Evolutionary conservation across 2,113 vertebrate genomes (phyloP).

Genomic region (Gambusia affinis): DNA sequence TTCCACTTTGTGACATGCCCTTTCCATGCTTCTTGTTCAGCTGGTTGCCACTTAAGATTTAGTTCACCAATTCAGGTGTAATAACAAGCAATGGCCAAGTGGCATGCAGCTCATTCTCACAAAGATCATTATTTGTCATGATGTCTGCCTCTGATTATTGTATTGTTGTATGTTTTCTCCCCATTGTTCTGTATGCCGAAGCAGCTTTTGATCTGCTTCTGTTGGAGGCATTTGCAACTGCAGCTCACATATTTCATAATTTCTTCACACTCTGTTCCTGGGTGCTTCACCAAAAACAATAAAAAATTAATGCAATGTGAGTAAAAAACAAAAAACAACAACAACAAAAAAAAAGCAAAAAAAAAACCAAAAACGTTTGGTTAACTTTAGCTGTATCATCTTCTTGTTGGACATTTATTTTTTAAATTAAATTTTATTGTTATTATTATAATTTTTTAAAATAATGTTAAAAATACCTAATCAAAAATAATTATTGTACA

Average conservation of each 20-base stretch:
- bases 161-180: neutral
- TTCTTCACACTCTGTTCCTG: neutral
- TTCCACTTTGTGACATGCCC: neutral
- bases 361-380: no score
- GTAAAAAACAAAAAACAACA: no score
- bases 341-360: no score
- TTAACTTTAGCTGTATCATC: no score
- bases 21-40: neutral
- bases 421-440: no score
- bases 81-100: conserved; percentile 3
- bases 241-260: neutral
- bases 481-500: no score
- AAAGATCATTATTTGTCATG: neutral
- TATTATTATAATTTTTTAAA: no score
- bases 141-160: neutral
- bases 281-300: neutral
- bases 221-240: neutral
- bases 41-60: neutral
- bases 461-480: no score
- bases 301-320: no score
- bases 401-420: no score
- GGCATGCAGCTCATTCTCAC: neutral
- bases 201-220: neutral
- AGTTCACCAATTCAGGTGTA: neutral
- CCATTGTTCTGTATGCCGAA: neutral